Evolutionary conservation across 2,113 vertebrate genomes (phyloP).

Genomic region (Parus major): DNA sequence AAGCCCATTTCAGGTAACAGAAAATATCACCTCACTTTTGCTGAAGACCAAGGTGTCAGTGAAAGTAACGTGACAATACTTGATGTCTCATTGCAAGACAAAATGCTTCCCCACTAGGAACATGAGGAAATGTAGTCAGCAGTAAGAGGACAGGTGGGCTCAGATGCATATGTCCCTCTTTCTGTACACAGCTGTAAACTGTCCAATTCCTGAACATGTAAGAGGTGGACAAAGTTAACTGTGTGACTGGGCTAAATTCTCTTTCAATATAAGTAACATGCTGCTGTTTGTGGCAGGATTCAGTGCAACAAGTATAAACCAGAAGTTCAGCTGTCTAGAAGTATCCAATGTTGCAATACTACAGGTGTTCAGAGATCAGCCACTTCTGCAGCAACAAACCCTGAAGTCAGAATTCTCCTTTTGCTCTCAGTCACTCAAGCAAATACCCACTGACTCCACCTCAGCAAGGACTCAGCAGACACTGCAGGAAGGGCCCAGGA

Average conservation of each 20-base stretch:
- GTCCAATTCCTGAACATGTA: neutral
- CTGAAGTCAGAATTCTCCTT: neutral
- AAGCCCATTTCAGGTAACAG: neutral
- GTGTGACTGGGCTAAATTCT: neutral
- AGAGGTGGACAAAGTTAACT: neutral
- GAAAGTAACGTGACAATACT: neutral
- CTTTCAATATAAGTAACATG: neutral
- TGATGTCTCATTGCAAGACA: neutral
- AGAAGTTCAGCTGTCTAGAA: constrained; percentile 25
- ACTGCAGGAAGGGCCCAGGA: neutral
- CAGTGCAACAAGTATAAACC: neutral
- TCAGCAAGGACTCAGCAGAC: neutral
- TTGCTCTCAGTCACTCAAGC: neutral
- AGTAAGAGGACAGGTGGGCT: neutral
- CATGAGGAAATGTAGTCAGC: neutral
- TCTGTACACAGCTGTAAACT: neutral
- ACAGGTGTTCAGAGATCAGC: neutral
- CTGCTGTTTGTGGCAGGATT: neutral
- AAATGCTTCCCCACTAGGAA: neutral
- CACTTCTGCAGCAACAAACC: neutral
- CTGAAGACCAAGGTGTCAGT: neutral
- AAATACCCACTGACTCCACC: neutral
- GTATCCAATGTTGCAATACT: neutral
- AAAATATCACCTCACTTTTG: neutral
- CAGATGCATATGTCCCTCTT: neutral